phyloP scores from a whole-genome alignment of 2,888 invertebrate species.

The Sylvicola fuscatus region DNA sequence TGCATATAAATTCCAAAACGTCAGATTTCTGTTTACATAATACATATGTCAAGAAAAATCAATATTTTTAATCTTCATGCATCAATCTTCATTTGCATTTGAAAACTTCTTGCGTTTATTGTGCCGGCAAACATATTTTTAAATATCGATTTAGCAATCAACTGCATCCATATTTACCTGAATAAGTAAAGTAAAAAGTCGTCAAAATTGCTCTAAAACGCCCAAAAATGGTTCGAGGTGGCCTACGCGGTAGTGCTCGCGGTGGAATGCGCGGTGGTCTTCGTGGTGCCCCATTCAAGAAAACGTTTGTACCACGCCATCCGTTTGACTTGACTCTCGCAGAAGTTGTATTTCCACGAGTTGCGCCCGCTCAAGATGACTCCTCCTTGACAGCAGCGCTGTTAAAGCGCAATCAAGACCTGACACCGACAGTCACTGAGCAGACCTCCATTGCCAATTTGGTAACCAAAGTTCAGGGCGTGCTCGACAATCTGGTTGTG shows the following conservation, averaged over 20 bases:
- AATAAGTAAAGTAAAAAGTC: too few species aligned
- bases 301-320: slow-evolving; percentile 46
- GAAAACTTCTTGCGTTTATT: too few species aligned
- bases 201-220: too few species aligned
- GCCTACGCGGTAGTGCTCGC: slow-evolving; percentile 28
- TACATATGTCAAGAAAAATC: too few species aligned
- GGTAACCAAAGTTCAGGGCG: slow-evolving; percentile 86
- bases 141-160: too few species aligned
- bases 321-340: slow-evolving; percentile 77
- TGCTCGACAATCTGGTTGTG: slow-evolving; percentile 83
- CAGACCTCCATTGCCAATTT: slow-evolving; percentile 83
- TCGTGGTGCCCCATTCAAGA: slow-evolving; percentile 39
- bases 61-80: too few species aligned
- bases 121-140: too few species aligned
- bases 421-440: slow-evolving; percentile 78
- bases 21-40: too few species aligned
- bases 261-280: slow-evolving; percentile 42
- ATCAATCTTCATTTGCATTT: too few species aligned
- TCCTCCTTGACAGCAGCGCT: slow-evolving; percentile 70
- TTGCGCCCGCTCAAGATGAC: slow-evolving; percentile 66
- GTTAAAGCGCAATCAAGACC: slow-evolving; percentile 75
- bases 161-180: too few species aligned
- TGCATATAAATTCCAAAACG: too few species aligned
- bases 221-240: slow-evolving; percentile 1
- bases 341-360: slow-evolving; percentile 74